These are phyloP conservation scores for Syrphus vitripennis DNA, from an alignment of 2,888 invertebrate species.

Conservation along the genomic window DNA sequence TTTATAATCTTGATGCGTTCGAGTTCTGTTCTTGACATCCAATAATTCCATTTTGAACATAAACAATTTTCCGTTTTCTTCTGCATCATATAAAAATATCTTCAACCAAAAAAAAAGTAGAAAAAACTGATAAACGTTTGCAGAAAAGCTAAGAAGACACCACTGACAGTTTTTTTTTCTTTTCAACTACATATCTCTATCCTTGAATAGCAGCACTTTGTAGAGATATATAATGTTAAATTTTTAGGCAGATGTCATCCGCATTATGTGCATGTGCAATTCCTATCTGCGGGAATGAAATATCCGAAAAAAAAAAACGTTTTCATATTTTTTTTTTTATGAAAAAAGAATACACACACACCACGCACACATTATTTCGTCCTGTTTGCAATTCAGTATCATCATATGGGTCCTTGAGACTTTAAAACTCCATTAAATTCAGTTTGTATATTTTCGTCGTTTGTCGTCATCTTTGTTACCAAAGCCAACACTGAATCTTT, in stretches of 20 bases:
- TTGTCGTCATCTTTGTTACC: neutral
- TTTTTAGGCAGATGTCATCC: conserved; percentile 64
- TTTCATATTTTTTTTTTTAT: conserved; percentile 44
- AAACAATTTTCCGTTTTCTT: neutral
- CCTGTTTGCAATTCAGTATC: neutral
- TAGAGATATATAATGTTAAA: conserved; percentile 43
- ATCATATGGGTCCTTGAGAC: conserved; percentile 15
- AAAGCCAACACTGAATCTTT: neutral
- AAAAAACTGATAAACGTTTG: conserved; percentile 14
- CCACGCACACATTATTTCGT: conserved; percentile 9
- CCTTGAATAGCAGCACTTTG: neutral
- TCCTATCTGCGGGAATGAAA: neutral
- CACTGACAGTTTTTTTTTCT: neutral
- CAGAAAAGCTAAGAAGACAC: conserved; percentile 49
- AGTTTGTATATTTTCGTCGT: neutral
- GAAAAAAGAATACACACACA: neutral
- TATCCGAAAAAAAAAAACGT: conserved; percentile 8
- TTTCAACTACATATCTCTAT: neutral
- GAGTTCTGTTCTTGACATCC: conserved; percentile 38
- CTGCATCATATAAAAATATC: conserved; percentile 6
- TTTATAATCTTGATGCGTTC: neutral
- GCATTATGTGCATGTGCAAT: conserved; percentile 34
- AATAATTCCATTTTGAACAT: neutral
- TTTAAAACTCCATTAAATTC: conserved; percentile 48
- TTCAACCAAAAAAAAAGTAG: neutral